Base-by-base conservation (phyloP, 2,888 invertebrate species). In the Apodemia mormo region DNA sequence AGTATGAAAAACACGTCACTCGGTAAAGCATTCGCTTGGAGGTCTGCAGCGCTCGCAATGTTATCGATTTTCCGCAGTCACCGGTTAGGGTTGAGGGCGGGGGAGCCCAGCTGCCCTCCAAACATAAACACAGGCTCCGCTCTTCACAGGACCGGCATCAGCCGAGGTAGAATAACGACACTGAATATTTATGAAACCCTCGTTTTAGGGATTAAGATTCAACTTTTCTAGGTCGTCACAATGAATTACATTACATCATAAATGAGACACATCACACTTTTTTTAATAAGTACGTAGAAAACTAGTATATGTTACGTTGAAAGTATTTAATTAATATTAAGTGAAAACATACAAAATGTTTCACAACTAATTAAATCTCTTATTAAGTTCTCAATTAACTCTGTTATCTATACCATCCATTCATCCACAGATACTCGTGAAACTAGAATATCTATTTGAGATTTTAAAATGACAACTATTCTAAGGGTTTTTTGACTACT, bases 141-240 rank as follows among this genome's bases (percentile, higher is more conserved):
- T 81, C 80, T 73, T 78, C 76, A 77, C 85, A 86, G 86, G 85
- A 90, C 89, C 91, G 88, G 87, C 88, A 85, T 85, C 86, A 86
- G 85, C 79, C 85, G 89, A 91, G 90, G 91, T 91, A 88, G 89
- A 91, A 90, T 90, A 91, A 89, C 86, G 86, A 88, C 86, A 82
- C 85, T 88, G 92, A 92, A 92, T 92, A 92, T 92, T 91, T 92
- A 92, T 92, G 88, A 89, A 85, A 83, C 83, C 80, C 82, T 82
- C 85, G 85, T 88, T 89, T 88, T 86, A 86, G 79, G 87, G 88
- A 89, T 90, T 90, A 90, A 88, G 86, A 88, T 85, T 88, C 82
- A 85, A 88, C 85, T 90, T 88, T 89, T 90, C 85, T 88, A 86
- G 88, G 88, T 87, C 88, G 88, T 87, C 85, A 40, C 37, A 70